Percentiles rank a stretch among this genome's conserved stretches.
These are phyloP conservation scores for Muscicapa adusta DNA, from an alignment of 2,113 vertebrate genomes.

Conservation along the genomic window DNA sequence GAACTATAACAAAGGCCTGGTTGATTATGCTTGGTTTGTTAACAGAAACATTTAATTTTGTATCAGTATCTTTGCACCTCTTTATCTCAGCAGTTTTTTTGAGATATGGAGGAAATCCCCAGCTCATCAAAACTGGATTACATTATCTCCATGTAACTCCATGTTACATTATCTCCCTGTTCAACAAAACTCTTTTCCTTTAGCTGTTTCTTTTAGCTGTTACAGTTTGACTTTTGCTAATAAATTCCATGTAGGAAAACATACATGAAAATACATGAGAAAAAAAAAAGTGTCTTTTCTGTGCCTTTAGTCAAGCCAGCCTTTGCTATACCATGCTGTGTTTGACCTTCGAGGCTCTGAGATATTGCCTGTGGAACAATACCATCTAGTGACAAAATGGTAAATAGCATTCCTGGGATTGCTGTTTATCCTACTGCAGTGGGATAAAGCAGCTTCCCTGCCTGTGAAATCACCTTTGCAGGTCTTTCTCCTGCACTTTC, in stretches of 20 bases:
- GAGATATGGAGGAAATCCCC: background rate
- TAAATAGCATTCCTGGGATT: constrained; percentile 56
- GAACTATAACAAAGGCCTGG: background rate
- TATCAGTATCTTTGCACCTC: background rate
- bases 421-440: background rate
- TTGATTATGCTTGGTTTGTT: background rate
- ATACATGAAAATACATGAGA: background rate
- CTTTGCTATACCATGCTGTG: background rate
- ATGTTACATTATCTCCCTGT: background rate
- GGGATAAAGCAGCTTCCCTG: background rate
- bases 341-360: constrained; percentile 7
- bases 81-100: background rate
- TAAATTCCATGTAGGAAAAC: background rate
- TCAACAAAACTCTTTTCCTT: background rate
- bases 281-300: background rate
- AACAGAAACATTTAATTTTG: background rate
- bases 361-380: constrained; percentile 57
- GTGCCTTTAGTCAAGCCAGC: background rate
- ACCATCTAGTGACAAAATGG: constrained; percentile 60
- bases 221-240: background rate
- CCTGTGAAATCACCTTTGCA: background rate
- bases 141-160: background rate
- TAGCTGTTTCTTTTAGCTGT: background rate
- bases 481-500: background rate
- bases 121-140: background rate